A percentile compares a stretch with the other conserved stretches of the same genome.
These are phyloP conservation scores for Gryon sp. DNA, from an alignment of 1,140 invertebrate genomes.

Conservation along the genomic window DNA sequence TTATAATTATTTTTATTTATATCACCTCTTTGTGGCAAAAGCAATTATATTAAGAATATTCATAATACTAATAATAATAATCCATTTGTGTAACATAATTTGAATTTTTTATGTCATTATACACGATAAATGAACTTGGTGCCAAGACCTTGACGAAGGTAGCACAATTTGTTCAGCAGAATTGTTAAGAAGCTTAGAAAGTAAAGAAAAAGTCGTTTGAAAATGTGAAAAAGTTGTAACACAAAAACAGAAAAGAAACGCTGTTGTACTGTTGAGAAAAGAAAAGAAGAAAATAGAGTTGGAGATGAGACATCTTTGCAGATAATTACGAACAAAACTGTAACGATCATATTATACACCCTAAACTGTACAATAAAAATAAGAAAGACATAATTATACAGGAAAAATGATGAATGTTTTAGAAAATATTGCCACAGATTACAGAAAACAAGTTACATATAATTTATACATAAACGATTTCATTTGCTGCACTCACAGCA, in stretches of 20 bases:
- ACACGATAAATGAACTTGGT: constrained; percentile 10
- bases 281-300: not conserved
- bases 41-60: no score
- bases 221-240: constrained; percentile 31
- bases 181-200: constrained; percentile 28
- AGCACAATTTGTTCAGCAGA: constrained; percentile 13
- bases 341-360: constrained; percentile 28
- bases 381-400: constrained; percentile 6
- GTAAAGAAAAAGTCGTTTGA: constrained; percentile 23
- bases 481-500: no score
- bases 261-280: not conserved
- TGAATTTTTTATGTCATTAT: constrained; percentile 1
- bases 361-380: constrained; percentile 1
- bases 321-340: constrained; percentile 44
- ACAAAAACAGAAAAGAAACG: constrained; percentile 23
- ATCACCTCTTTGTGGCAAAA: no score
- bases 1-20: no score
- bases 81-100: no score
- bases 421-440: no score
- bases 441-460: no score
- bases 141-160: constrained; percentile 1
- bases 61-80: no score
- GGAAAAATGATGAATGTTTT: no score
- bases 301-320: constrained; percentile 22
- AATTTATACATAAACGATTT: no score